phyloP scores from a whole-genome alignment of 2,888 invertebrate genomes.

The Alentia gelatinosa region DNA sequence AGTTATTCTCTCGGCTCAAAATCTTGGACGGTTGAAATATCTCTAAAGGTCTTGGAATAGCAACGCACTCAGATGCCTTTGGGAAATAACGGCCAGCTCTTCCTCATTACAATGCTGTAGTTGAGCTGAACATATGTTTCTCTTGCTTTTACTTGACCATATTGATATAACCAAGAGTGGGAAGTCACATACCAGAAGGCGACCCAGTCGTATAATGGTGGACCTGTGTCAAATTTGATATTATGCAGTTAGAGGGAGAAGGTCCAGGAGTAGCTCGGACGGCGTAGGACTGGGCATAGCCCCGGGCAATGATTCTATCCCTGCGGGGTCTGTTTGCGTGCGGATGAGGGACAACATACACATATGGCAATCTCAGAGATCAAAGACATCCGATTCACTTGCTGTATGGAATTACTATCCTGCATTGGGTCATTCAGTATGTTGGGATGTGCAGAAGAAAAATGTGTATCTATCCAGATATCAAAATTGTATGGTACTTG shows the following conservation, averaged over 20 bases:
- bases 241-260: neutral
- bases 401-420: neutral
- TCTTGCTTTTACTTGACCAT: neutral
- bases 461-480: neutral
- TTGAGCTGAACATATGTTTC: neutral
- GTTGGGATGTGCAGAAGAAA: too few relatives aligned
- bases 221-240: slow-evolving; percentile 29
- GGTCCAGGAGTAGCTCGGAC: neutral
- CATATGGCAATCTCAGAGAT: slow-evolving; percentile 14
- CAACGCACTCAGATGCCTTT: slow-evolving; percentile 24
- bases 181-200: neutral
- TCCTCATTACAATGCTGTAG: neutral
- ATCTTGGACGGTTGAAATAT: slow-evolving; percentile 14
- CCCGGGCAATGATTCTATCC: neutral
- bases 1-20: slow-evolving; percentile 28
- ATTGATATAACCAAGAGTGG: neutral
- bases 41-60: slow-evolving; percentile 29
- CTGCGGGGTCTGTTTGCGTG: slow-evolving; percentile 29
- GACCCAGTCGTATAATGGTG: neutral
- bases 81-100: neutral
- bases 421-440: too few relatives aligned
- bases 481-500: neutral
- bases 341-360: slow-evolving; percentile 25
- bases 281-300: neutral
- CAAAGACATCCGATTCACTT: neutral